Percentiles rank a stretch among this genome's conserved stretches.
These are phyloP conservation scores for Pelecanus crispus DNA, from an alignment of 2,113 vertebrate species.

Conservation along the genomic window DNA sequence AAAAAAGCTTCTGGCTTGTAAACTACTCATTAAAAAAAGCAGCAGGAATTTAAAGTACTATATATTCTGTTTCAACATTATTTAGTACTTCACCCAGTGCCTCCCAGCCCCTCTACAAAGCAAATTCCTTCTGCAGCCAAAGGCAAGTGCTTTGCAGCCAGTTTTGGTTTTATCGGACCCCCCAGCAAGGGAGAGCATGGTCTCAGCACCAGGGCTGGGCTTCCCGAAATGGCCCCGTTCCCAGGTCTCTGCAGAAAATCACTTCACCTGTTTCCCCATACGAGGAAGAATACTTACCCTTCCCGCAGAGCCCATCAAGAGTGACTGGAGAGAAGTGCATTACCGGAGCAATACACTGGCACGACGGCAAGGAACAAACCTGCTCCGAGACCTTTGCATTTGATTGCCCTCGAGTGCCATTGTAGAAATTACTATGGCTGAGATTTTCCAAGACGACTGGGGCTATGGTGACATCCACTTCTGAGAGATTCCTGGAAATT, in stretches of 20 bases:
- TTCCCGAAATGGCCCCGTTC: not conserved
- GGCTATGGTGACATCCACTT: not conserved
- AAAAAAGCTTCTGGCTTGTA: not conserved
- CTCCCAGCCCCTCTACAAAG: not conserved
- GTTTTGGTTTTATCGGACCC: not conserved
- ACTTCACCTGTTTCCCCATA: not conserved
- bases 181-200: accelerated
- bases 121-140: not conserved
- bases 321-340: not conserved
- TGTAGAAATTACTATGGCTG: not conserved
- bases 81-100: not conserved
- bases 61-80: not conserved
- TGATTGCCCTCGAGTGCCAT: not conserved
- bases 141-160: not conserved
- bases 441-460: not conserved
- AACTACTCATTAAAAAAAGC: not conserved
- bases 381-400: not conserved
- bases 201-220: too few relatives aligned
- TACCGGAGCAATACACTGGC: not conserved
- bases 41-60: not conserved
- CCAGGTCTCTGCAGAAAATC: not conserved
- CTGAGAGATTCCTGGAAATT: not conserved
- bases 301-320: not conserved
- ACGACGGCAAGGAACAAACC: accelerated
- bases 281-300: not conserved